Evolutionary conservation across 2,888 invertebrate species (phyloP).

Genomic region (Pristionchus fissidentatus): DNA sequence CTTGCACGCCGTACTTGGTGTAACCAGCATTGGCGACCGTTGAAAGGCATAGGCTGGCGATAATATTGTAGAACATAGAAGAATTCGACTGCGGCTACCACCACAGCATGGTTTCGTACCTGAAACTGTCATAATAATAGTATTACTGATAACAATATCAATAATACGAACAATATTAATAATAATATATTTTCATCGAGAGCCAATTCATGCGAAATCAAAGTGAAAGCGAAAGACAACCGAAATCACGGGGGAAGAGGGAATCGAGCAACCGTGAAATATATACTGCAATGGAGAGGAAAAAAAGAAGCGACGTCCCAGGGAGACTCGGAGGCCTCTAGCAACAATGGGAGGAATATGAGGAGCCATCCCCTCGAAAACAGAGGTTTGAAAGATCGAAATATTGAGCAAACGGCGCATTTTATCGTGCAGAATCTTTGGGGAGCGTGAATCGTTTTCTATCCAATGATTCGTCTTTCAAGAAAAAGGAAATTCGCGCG

Average conservation of each 20-base stretch:
- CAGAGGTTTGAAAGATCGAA: neutral
- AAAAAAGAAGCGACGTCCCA: neutral
- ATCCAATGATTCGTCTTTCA: too few species aligned
- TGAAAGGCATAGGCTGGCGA: neutral
- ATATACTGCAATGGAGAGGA: neutral
- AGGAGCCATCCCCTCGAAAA: neutral
- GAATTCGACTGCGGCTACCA: neutral
- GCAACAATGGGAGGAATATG: neutral
- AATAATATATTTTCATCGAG: neutral
- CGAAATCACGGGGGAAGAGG: too few species aligned
- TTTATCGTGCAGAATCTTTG: too few species aligned
- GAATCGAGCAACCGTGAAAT: neutral
- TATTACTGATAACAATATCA: neutral
- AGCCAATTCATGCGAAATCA: too few species aligned
- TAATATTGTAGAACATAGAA: neutral
- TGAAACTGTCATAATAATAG: neutral
- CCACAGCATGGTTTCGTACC: conserved; percentile 12
- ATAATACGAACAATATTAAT: neutral
- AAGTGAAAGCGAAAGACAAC: neutral
- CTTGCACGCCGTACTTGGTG: conserved; percentile 49
- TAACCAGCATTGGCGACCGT: neutral
- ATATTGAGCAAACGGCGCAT: neutral
- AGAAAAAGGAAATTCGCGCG: too few species aligned
- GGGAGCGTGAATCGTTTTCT: too few species aligned
- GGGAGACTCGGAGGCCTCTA: neutral